Evolutionary conservation across 2,113 vertebrate genomes (phyloP), one percentile per base, ranked within the genome.

Genomic region (Anser brachyrhynchus): DNA sequence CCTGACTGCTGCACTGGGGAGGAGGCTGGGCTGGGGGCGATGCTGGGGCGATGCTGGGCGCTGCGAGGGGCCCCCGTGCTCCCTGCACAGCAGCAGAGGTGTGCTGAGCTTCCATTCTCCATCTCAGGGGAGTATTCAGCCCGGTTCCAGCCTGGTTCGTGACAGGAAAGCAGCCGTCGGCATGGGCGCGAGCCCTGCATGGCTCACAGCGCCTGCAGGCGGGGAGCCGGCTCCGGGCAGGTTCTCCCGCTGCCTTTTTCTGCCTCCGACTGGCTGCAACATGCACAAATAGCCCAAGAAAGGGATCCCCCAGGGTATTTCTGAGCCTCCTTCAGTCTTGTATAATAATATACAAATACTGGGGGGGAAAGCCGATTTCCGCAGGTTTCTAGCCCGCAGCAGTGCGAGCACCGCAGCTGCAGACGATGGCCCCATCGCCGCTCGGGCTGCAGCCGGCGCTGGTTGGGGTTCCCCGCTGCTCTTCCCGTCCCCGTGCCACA

Each of bases 161-260:
- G 12, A 87, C 4, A 59, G 87, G 51, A 81, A 74, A 80, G 17
- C 82, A 85, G 44, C 29, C 23, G 37, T 16, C 11, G 16, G 16
- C 1, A 1, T 41, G 52, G 72, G 73, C 49, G 7, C 59, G 29
- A 61, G 43, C 44, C 70, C 43, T 37, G 46, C 15, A 2, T 54
- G 4, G 0, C 37, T 83, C 25, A 67, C 0, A 2, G 71, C 1
- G 2, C 72, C 39, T 41, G 37, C 62, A 65, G 62, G 14, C 0
- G 1, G 41, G 55, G 61, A 44, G n/a, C 52, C 3, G 22, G 10
- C 6, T 1, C 6, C 6, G 14, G 10, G 12, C 0, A 0, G 13
- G 4, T 6, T 70, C 26, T 0, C 55, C 77, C 0, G 1, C 41
- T 39, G 29, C 26, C 46, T 81, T 78, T 44, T 69, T 21, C 78